Evolutionary conservation across 2,888 invertebrate genomes (phyloP), one percentile per base, ranked within the genome.

Genomic region (Lypha dubia): DNA sequence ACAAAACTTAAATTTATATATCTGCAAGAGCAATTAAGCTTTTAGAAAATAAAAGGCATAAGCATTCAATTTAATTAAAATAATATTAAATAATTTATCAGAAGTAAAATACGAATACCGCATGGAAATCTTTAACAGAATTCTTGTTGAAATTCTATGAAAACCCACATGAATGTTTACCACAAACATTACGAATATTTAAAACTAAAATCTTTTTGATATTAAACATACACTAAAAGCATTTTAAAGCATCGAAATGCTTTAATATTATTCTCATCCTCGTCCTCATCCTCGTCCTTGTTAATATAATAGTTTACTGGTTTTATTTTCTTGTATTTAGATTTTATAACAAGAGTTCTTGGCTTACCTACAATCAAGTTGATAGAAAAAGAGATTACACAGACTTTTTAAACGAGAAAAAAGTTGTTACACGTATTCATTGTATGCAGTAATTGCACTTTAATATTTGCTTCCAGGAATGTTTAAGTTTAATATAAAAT

Each of bases 391-490:
- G n/a, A 17, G n/a, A 17, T 28, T 28, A 9, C 46, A 15, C 3
- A 11, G 13, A 17, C n/a, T 46, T 17, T n/a, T 22, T n/a, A 5
- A 22, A 13, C 1, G 11, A 24, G 7, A 28, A 13, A 2, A 65
- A 41, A 41, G n/a, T n/a, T 6, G n/a, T 24, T 41, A 46, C 32
- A 17, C 0, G 11, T 20, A 13, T 11, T 11, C 17, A 17, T n/a
- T n/a, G n/a, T 2, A 15, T 49, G 32, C n/a, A 32, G 7, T 58
- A 71, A 58, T 58, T 71, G 46, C 32, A 58, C 8, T 71, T 71
- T 32, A 58, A 60, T 58, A n/a, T 20, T 20, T 22, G 44, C 32
- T 32, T 32, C 32, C 20, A 15, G 9, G 15, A 32, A 9, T 44
- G 17, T 46, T 24, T 11, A 0, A 41, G 17, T 6, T 38, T 28